phyloP scores from a whole-genome alignment of 2,113 vertebrate species.

The Apodemus speciosus region DNA sequence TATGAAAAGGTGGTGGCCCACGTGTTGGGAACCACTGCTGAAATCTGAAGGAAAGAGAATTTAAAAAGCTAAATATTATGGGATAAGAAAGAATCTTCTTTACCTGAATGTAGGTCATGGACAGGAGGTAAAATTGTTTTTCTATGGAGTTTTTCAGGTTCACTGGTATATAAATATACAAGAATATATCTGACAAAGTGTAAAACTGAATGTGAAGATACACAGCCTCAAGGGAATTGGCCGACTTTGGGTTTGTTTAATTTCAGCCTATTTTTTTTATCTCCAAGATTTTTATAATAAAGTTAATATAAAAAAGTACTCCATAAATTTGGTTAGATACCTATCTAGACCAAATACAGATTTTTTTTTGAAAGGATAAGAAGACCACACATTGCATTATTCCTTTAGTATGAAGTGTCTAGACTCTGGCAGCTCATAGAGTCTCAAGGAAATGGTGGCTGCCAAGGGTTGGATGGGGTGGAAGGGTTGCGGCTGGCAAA shows the following conservation, averaged over 20 bases:
- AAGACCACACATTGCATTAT: fast-evolving
- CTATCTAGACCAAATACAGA: constrained; percentile 15
- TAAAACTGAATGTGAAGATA: neutral
- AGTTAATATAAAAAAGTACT: neutral
- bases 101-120: neutral
- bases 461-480: neutral
- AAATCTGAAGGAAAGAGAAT: neutral
- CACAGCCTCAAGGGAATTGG: neutral
- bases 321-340: neutral
- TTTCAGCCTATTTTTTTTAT: neutral
- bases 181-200: neutral
- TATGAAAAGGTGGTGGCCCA: neutral
- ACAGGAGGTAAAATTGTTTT: too few relatives aligned
- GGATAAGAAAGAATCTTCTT: neutral
- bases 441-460: fast-evolving
- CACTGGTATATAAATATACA: neutral
- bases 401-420: neutral
- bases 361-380: constrained; percentile 49
- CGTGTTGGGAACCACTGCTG: neutral
- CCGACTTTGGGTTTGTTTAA: neutral
- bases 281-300: neutral
- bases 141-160: neutral
- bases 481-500: neutral
- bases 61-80: neutral
- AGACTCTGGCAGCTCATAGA: neutral